phyloP scores from a whole-genome alignment of 1,140 invertebrate species.

The Trichomalopsis sarcophagae region DNA sequence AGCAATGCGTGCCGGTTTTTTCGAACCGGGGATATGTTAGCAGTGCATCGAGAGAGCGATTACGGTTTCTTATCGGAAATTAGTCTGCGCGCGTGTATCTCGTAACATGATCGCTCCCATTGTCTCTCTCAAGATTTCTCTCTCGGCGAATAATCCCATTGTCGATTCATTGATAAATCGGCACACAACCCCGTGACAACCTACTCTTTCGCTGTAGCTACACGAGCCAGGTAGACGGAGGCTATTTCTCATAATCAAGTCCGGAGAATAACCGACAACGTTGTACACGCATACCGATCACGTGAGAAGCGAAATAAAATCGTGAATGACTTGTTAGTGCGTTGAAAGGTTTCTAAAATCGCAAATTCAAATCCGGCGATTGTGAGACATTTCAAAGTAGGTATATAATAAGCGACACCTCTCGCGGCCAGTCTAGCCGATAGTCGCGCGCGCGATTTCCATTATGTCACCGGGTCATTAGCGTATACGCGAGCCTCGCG shows the following conservation, averaged over 20 bases:
- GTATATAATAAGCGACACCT: neutral
- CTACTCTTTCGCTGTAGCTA: neutral
- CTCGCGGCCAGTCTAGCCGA: neutral
- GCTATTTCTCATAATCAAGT: slow-evolving; percentile 9
- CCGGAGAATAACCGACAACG: neutral
- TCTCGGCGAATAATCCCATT: neutral
- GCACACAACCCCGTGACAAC: neutral
- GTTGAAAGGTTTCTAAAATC: no score
- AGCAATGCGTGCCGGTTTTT: no score
- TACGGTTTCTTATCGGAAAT: neutral
- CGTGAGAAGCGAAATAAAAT: no score
- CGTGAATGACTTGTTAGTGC: no score
- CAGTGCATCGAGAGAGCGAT: neutral
- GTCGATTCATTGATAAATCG: slow-evolving; percentile 24
- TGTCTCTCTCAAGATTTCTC: neutral
- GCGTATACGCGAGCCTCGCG: neutral
- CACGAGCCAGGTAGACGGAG: neutral
- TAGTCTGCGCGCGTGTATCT: neutral
- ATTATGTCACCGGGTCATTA: slow-evolving; percentile 49
- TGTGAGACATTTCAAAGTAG: neutral
- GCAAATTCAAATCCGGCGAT: neutral
- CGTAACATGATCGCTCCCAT: neutral
- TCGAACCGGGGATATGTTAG: no score
- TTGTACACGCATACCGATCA: no score
- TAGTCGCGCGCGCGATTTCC: neutral